Percentiles rank a stretch among this genome's conserved stretches.
These are phyloP conservation scores for Mustela lutreola DNA, from an alignment of 2,113 vertebrate species.

Conservation along the genomic window DNA sequence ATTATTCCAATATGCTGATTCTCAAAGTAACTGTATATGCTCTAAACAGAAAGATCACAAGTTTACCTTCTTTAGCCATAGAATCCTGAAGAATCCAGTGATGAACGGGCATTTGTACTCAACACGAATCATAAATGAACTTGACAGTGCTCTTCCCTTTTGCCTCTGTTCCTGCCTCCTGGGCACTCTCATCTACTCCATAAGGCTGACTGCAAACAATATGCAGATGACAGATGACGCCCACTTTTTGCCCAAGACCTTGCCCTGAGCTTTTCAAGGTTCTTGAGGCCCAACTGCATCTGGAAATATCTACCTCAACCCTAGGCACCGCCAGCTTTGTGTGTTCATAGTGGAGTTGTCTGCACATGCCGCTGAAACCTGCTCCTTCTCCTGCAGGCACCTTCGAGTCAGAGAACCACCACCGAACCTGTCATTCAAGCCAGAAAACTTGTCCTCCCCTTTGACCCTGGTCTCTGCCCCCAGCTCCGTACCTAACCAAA, in stretches of 20 bases:
- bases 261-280: neutral
- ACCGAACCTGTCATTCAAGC: neutral
- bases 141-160: neutral
- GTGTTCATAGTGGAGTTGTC: neutral
- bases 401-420: neutral
- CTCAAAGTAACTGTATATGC: neutral
- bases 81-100: neutral
- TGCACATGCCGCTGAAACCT: no score
- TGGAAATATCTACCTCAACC: accelerated
- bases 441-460: neutral
- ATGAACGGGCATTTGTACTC: neutral
- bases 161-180: neutral
- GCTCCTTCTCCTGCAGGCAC: neutral
- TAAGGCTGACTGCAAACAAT: neutral
- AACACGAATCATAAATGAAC: neutral
- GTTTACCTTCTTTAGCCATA: neutral
- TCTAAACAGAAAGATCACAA: neutral
- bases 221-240: neutral
- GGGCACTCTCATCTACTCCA: neutral
- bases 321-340: neutral
- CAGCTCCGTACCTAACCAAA: neutral
- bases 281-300: neutral
- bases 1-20: neutral
- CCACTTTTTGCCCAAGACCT: accelerated
- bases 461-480: neutral